Conservation (phyloP, 92 coral and sea anemone species). For the Heliopora coerulea region DNA sequence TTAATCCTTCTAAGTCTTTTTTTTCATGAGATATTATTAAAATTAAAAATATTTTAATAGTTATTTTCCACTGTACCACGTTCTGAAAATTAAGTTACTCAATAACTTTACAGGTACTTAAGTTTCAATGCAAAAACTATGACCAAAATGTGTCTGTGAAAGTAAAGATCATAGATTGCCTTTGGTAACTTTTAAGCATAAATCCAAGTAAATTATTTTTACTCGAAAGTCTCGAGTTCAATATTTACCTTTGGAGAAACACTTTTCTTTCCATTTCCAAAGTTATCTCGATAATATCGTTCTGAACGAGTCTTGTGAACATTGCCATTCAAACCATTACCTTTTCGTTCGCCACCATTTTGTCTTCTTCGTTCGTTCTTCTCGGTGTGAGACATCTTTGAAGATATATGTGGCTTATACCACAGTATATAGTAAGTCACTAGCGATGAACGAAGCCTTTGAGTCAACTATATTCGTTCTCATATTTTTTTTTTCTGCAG, state of each 20-base stretch:
- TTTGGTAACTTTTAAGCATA: not conserved
- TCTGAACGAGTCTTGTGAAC: constrained; percentile 16
- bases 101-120: too few relatives aligned
- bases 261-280: not conserved
- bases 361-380: constrained; percentile 24
- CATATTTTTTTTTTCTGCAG: not conserved
- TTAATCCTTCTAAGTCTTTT: too few relatives aligned
- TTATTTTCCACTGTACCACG: too few relatives aligned
- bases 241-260: constrained; percentile 13
- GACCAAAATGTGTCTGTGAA: too few relatives aligned
- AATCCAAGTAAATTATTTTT: not conserved
- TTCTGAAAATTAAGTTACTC: too few relatives aligned
- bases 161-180: too few relatives aligned
- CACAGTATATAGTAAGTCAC: not conserved
- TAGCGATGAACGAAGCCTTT: not conserved
- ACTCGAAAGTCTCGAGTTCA: not conserved
- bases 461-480: not conserved
- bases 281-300: constrained; percentile 15
- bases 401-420: not conserved
- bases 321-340: not conserved
- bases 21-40: too few relatives aligned
- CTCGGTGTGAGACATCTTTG: constrained; percentile 10
- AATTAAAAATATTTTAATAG: too few relatives aligned
- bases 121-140: too few relatives aligned
- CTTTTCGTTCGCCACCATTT: constrained; percentile 13